A percentile compares a stretch with the other conserved stretches of the same genome.
Conservation (phyloP, 1,140 invertebrate genomes). For the Coenobita brevimanus region DNA sequence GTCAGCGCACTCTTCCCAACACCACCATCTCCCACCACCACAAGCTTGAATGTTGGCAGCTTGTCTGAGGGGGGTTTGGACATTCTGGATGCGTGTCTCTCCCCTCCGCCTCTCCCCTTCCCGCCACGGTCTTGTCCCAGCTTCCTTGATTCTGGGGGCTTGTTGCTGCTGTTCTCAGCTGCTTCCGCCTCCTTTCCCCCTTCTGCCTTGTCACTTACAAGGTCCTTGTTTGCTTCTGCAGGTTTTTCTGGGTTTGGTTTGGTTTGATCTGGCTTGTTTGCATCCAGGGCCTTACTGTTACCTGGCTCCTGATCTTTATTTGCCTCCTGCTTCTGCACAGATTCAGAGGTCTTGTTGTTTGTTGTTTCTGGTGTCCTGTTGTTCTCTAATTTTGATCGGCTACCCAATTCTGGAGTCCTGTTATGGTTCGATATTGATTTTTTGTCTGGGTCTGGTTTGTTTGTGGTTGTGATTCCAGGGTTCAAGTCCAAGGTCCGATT, state of each 20-base stretch:
- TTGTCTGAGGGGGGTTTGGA: constrained; percentile 86
- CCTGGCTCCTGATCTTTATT: not conserved
- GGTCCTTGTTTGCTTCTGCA: too few relatives aligned
- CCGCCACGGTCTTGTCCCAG: too few relatives aligned
- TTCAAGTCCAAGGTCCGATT: too few relatives aligned
- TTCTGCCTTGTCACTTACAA: too few relatives aligned
- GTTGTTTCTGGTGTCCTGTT: too few relatives aligned
- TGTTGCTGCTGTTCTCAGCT: not conserved
- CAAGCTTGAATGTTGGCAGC: constrained; percentile 88
- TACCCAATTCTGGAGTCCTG: too few relatives aligned
- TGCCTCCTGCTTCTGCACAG: too few relatives aligned
- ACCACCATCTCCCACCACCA: constrained; percentile 90
- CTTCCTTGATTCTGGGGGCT: not conserved
- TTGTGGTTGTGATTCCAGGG: too few relatives aligned
- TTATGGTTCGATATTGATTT: too few relatives aligned
- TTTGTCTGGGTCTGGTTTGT: too few relatives aligned
- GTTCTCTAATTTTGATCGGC: too few relatives aligned
- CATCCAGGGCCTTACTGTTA: not conserved
- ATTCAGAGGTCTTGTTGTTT: not conserved
- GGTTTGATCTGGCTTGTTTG: not conserved
- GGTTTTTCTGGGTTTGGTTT: not conserved
- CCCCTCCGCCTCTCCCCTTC: constrained; percentile 14
- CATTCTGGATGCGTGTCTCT: constrained; percentile 71
- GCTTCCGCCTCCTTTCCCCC: too few relatives aligned
- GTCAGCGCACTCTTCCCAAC: constrained; percentile 94